Evolutionary conservation across 2,888 invertebrate species (phyloP).

Genomic region (Pristionchus maxplancki): DNA sequence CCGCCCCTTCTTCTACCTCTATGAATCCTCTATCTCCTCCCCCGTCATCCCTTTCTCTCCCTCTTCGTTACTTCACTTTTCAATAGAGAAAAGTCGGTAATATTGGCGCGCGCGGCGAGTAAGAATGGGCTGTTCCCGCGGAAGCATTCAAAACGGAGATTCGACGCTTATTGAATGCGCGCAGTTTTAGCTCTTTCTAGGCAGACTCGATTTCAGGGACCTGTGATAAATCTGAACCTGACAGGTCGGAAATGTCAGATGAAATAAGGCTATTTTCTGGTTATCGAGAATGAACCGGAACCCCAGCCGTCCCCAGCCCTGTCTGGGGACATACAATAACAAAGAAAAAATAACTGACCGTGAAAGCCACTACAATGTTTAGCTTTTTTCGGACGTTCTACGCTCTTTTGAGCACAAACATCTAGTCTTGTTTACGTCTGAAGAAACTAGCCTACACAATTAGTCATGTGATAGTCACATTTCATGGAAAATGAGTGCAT

Average conservation of each 20-base stretch:
- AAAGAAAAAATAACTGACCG: not conserved
- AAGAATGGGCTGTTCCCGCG: not conserved
- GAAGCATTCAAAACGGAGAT: not conserved
- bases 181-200: not conserved
- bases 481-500: no score
- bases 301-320: not conserved
- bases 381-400: no score
- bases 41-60: conserved; percentile 1
- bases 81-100: conserved; percentile 31
- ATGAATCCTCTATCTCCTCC: not conserved
- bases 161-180: not conserved
- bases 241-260: not conserved
- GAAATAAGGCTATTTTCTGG: not conserved
- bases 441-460: no score
- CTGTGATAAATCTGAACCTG: not conserved
- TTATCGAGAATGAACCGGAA: not conserved
- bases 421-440: no score
- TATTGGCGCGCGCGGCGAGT: not conserved
- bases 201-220: not conserved
- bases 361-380: no score
- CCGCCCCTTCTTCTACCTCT: conserved; percentile 31
- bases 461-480: no score
- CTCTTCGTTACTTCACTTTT: conserved; percentile 13
- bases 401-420: no score
- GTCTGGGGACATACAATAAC: not conserved